These are phyloP conservation scores for Antheraea assamensis DNA, from an alignment of 2,888 invertebrate species.

Conservation along the genomic window DNA sequence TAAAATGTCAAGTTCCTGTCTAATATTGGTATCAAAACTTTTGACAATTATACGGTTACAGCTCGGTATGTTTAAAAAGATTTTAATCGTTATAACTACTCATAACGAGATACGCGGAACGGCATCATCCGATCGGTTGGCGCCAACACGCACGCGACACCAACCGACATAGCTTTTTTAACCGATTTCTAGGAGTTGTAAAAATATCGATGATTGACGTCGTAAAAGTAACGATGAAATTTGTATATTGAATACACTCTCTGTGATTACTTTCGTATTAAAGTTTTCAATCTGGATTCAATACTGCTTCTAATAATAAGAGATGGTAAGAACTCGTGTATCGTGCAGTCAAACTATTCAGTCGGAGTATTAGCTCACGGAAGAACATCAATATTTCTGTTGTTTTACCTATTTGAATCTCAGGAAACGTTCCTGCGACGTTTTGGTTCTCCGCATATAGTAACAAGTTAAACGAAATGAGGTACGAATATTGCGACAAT, in stretches of 20 bases:
- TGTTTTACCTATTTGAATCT: constrained; percentile 15
- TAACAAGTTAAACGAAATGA: constrained; percentile 10
- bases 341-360: constrained; percentile 38
- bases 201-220: constrained; percentile 61
- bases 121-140: background rate
- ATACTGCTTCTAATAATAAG: constrained; percentile 48
- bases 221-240: constrained; percentile 44
- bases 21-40: background rate
- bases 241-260: constrained; percentile 40
- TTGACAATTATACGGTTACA: background rate
- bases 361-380: constrained; percentile 31
- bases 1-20: background rate
- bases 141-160: background rate
- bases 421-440: background rate
- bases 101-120: background rate
- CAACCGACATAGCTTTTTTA: constrained; percentile 2
- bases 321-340: constrained; percentile 36
- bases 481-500: background rate
- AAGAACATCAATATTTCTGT: constrained; percentile 25
- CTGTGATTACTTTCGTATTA: constrained; percentile 39
- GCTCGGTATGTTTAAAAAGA: background rate
- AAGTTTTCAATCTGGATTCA: constrained; percentile 45
- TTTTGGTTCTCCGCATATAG: background rate
- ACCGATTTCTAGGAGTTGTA: constrained; percentile 39
- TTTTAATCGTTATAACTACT: background rate